Evolutionary conservation across 2,113 vertebrate species (phyloP).

Genomic region (Glaucidium brasilianum): DNA sequence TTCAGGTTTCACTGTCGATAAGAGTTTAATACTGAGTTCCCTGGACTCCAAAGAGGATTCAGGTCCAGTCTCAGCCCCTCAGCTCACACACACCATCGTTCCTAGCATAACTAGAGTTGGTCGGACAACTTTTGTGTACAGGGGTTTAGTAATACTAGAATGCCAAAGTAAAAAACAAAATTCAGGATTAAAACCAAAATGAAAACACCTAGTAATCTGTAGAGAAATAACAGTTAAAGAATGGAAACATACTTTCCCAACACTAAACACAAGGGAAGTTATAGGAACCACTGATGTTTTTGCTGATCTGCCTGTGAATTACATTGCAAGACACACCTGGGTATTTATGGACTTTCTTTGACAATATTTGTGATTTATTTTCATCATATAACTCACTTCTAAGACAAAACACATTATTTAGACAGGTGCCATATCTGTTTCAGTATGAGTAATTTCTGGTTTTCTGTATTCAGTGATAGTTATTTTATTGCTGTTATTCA

Average conservation of each 20-base stretch:
- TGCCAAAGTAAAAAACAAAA: neutral
- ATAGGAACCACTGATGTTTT: neutral
- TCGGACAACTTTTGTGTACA: neutral
- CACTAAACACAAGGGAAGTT: neutral
- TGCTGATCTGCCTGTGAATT: neutral
- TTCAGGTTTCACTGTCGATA: neutral
- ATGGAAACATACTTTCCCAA: neutral
- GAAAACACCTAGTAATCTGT: neutral
- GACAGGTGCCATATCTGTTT: slow-evolving; percentile 25
- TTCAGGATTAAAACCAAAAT: neutral
- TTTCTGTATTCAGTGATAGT: neutral
- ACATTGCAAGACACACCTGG: neutral
- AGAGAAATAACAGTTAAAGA: neutral
- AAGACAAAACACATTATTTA: slow-evolving; percentile 38
- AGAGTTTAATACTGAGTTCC: neutral
- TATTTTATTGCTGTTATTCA: neutral
- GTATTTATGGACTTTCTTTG: neutral
- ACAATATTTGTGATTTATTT: neutral
- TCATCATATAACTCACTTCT: neutral
- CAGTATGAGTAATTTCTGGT: neutral
- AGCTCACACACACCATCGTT: neutral
- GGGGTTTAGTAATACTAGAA: neutral
- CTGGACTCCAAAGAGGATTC: neutral
- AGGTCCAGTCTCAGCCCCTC: neutral
- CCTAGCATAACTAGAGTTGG: neutral